phyloP scores from a whole-genome alignment of 2,113 vertebrate genomes.

The Pipra filicauda region DNA sequence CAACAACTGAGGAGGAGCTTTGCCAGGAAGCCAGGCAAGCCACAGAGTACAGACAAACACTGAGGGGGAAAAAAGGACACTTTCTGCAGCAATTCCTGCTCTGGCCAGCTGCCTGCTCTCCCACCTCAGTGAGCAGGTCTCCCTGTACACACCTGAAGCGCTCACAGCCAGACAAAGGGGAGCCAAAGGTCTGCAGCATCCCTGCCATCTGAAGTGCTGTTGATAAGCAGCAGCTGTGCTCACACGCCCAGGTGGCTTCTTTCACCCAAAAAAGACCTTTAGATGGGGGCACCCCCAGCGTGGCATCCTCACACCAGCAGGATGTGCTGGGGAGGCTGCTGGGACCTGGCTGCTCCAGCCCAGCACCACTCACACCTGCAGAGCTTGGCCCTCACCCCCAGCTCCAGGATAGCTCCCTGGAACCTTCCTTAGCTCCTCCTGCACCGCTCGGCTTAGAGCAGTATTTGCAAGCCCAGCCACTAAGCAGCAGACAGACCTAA shows the following conservation, averaged over 20 bases:
- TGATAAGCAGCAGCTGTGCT: background rate
- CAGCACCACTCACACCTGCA: background rate
- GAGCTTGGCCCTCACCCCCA: background rate
- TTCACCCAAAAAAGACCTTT: background rate
- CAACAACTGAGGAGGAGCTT: background rate
- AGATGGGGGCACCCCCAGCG: background rate
- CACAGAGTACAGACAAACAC: background rate
- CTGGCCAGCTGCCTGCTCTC: background rate
- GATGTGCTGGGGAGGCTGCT: background rate
- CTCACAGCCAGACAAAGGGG: background rate
- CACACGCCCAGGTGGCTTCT: background rate
- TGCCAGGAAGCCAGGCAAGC: background rate
- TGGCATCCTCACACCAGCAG: background rate
- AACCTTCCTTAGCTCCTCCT: background rate
- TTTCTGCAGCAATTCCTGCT: background rate
- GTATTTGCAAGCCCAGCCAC: background rate
- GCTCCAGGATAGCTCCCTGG: background rate
- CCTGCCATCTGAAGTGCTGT: background rate
- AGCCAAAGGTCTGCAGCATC: background rate
- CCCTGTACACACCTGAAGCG: background rate
- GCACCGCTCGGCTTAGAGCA: background rate
- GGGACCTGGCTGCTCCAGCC: background rate
- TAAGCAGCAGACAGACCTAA: background rate
- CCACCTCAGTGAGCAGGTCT: background rate
- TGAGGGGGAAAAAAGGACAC: background rate